Conservation (phyloP, 2,113 vertebrate species). For the Danionella cerebrum region DNA sequence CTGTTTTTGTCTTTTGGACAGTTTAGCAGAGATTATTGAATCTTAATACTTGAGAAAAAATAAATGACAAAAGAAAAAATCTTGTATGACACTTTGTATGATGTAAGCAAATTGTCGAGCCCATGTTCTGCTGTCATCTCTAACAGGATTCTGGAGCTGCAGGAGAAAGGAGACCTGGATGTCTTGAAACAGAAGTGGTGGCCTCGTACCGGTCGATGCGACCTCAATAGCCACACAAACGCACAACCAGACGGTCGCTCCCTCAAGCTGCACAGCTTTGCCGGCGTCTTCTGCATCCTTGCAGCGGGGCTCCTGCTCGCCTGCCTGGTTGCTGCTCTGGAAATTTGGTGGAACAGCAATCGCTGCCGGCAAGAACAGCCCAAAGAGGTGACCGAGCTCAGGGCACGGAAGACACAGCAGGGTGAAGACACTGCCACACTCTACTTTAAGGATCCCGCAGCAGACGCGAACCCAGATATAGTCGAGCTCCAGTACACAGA, state of each 20-base stretch:
- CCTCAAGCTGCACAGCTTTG: conserved; percentile 95
- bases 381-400: conserved; percentile 87
- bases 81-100: not conserved
- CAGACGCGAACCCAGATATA: conserved; percentile 65
- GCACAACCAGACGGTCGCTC: conserved; percentile 82
- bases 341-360: conserved; percentile 96
- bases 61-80: not conserved
- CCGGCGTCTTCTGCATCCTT: conserved; percentile 96
- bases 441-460: conserved; percentile 68
- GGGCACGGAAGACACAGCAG: conserved; percentile 61
- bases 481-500: conserved; percentile 70
- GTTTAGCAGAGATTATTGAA: too few relatives aligned
- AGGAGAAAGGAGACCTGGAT: conserved; percentile 92
- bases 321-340: conserved; percentile 90
- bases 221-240: conserved; percentile 75
- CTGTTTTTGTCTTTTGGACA: too few relatives aligned
- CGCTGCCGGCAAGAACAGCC: conserved; percentile 89
- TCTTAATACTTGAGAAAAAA: not conserved
- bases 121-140: not conserved
- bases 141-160: conserved; percentile 90
- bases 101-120: not conserved
- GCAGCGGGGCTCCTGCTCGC: conserved; percentile 93
- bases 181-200: conserved; percentile 98
- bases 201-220: conserved; percentile 88
- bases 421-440: conserved; percentile 71